A percentile compares a stretch with the other conserved stretches of the same genome.
Evolutionary conservation across 64 coral and sea anemone species (phyloP).

Genomic region (Acropora yongei): DNA sequence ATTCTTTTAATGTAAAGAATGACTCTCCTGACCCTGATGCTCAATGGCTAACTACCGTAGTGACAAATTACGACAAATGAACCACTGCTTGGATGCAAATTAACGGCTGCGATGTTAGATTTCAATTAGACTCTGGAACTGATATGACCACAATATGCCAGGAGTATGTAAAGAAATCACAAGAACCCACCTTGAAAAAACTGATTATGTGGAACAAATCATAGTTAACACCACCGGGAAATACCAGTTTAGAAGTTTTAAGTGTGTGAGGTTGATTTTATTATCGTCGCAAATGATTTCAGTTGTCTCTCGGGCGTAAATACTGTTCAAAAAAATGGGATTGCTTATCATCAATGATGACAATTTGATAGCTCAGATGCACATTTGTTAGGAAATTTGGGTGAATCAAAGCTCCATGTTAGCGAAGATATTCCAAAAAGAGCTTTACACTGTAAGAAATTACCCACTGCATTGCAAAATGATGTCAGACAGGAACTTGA

Average conservation of each 20-base stretch:
- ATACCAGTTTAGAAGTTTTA: neutral
- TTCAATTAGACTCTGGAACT: slow-evolving; percentile 5
- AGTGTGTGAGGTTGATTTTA: neutral
- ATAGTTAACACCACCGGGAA: neutral
- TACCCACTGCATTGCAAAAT: too few relatives aligned
- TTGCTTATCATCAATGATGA: slow-evolving; percentile 30
- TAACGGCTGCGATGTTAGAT: slow-evolving; percentile 13
- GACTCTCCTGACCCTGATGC: neutral
- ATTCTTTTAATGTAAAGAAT: neutral
- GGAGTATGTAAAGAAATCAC: neutral
- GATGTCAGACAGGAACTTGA: too few relatives aligned
- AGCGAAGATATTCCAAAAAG: slow-evolving; percentile 11
- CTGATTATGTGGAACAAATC: slow-evolving; percentile 35
- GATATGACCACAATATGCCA: neutral
- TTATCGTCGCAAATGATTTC: slow-evolving; percentile 22
- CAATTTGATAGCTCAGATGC: neutral
- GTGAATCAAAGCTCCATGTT: neutral
- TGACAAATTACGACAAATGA: neutral
- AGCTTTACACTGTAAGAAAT: neutral
- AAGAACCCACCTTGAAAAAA: slow-evolving; percentile 24
- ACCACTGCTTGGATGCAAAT: slow-evolving; percentile 32
- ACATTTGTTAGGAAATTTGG: neutral
- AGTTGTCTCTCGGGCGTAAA: slow-evolving; percentile 20
- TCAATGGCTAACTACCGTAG: slow-evolving; percentile 1
- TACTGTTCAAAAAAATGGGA: slow-evolving; percentile 19